Evolutionary conservation across 2,113 vertebrate species (phyloP), one percentile per base, ranked within the genome.

Genomic region (Eulemur macaco): DNA sequence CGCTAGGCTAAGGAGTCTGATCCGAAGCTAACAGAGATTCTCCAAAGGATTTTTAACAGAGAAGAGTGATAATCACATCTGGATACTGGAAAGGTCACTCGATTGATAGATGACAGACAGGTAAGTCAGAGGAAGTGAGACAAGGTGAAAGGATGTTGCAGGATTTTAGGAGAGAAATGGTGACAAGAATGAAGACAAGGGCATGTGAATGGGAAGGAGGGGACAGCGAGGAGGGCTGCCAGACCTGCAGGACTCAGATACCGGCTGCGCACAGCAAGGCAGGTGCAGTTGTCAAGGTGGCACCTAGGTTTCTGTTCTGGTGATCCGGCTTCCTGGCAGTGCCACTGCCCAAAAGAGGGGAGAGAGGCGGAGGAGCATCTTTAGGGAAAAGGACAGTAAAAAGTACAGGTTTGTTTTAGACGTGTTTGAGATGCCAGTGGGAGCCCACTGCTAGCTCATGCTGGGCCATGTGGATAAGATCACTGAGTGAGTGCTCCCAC

Each of bases 171-270:
- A 76, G 50, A 47, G 34, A 47, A 21, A n/a, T 9, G 64, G 12
- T 0, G 76, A 23, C 25, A 86, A 39, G 69, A 29, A 27, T 50
- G 25, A 45, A 64, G 60, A 37, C 3, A 27, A 23, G 0, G 1
- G 54, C 73, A 0, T 3, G 54, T 9, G 85, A 17, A 6, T 1
- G 23, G 37, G 63, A 45, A 42, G 25, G 14, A 25, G 3, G 14
- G 60, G 34, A 64, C 0, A 0, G 39, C 8, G 2, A 7, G 74
- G 39, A 4, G 27, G 4, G 64, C 23, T 0, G 4, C 31, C 45
- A 42, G 17, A 0, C 13, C 63, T 12, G 77, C 10, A 42, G 82
- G 5, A 42, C 78, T 25, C 4, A 2, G 23, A 6, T 25, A 25
- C 71, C 5, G 37, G 52, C 20, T 47, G 23, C 0, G 1, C 58